phyloP scores from a whole-genome alignment of 2,113 vertebrate species.

The Callithrix jacchus region DNA sequence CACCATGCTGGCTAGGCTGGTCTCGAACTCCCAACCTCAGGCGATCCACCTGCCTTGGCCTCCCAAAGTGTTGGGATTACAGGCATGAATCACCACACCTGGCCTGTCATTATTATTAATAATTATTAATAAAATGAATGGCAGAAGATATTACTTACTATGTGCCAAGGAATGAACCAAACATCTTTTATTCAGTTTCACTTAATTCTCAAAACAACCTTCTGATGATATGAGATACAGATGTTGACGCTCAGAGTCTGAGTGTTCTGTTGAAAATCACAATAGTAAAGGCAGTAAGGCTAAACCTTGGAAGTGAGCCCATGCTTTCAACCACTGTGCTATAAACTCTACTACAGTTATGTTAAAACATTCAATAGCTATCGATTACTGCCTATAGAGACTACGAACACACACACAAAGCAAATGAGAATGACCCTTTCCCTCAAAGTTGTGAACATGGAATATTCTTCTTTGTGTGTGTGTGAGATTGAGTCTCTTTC shows the following conservation, averaged over 20 bases:
- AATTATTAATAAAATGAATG: constrained; percentile 14
- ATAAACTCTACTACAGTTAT: background rate
- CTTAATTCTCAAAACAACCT: background rate
- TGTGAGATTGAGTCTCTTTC: too few relatives aligned
- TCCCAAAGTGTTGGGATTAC: background rate
- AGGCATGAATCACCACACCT: background rate
- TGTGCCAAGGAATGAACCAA: background rate
- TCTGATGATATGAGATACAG: background rate
- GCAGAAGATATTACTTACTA: background rate
- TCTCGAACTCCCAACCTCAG: background rate
- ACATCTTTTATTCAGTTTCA: background rate
- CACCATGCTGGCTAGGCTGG: background rate
- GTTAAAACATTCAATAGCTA: background rate
- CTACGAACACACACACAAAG: background rate
- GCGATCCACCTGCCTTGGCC: background rate
- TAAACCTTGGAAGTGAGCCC: background rate
- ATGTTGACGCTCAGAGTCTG: background rate
- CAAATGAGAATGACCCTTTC: background rate
- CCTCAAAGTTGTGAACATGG: background rate
- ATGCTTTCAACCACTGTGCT: background rate
- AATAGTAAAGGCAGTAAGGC: background rate
- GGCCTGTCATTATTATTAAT: background rate
- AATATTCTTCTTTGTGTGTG: background rate
- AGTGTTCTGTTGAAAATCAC: background rate
- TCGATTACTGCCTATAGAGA: background rate